Evolutionary conservation across 2,113 vertebrate species (phyloP), one percentile per base, ranked within the genome.

Genomic region (Cryptomyrus ogoouensis): DNA sequence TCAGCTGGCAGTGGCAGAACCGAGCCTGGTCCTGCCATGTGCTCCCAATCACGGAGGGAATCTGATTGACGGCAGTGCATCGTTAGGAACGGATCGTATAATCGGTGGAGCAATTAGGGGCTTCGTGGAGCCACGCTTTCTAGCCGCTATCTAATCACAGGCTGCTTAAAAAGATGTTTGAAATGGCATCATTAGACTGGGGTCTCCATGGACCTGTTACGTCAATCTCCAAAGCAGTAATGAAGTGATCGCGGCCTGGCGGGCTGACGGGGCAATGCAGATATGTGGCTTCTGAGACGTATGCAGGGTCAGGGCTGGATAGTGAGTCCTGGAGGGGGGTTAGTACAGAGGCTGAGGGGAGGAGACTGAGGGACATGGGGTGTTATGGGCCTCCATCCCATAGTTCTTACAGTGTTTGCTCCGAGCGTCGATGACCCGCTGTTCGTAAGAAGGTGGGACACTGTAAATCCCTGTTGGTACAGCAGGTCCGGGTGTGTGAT

Each of bases 61-160:
- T 87, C 50, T 87, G 85, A 87, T 87, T 24, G 85, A 87, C 24
- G 4, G 17, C 15, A 87, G 49, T 17, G 50, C 13, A 1, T 87
- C 50, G 31, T 53, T 35, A 35, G 49, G 49, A 24, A 21, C 83
- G 47, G 39, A 84, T 84, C 2, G 80, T 19, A 47, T 84, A 24
- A 47, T 84, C 42, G 44, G 83, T 47, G 39, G 13, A 53, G 27
- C 19, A 39, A 39, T 87, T 87, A 56, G 6, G 50, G 35, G 50
- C 27, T 56, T 87, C 50, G n/a, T 87, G 85, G 85, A 87, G 85
- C 85, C 85, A 53, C 24, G 47, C 44, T 50, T 52, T 87, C 85
- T 46, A 56, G n/a, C 50, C 50, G 5, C 2, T 87, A 56, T 87
- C 85, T 87, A 87, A 87, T 87, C 85, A 56, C 47, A 53, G 85